A percentile compares a stretch with the other conserved stretches of the same genome.
These are phyloP conservation scores for Mythimna ferrago DNA, from an alignment of 2,888 invertebrate genomes.

Conservation along the genomic window DNA sequence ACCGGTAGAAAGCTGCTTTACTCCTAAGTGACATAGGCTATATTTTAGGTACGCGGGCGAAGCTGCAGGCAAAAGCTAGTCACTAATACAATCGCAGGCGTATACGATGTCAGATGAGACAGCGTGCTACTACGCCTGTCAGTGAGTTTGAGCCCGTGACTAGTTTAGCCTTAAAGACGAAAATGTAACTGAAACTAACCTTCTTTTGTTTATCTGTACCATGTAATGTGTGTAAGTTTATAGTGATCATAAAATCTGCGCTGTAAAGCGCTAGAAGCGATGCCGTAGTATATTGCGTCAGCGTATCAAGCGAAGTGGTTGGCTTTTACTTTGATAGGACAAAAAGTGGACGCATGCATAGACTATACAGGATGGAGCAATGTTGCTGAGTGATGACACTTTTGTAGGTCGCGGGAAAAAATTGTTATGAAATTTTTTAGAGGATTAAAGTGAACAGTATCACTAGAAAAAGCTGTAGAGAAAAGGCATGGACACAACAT, in stretches of 20 bases:
- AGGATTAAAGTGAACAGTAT: neutral
- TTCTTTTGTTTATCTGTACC: conserved; percentile 2
- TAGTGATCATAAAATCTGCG: conserved; percentile 57
- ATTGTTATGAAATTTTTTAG: neutral
- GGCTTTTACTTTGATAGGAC: conserved; percentile 44
- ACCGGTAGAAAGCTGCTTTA: too few relatives aligned
- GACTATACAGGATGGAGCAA: neutral
- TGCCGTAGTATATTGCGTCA: conserved; percentile 34
- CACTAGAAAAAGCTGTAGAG: neutral
- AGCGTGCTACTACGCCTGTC: too few relatives aligned
- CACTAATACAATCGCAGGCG: too few relatives aligned
- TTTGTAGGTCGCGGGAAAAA: neutral
- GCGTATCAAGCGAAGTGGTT: conserved; percentile 46
- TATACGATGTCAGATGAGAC: too few relatives aligned
- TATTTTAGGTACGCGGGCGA: too few relatives aligned
- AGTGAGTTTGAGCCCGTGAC: too few relatives aligned
- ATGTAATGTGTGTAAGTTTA: conserved; percentile 41
- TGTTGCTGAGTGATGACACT: conserved; percentile 28
- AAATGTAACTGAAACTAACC: neutral
- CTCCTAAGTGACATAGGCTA: too few relatives aligned
- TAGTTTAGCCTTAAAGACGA: too few relatives aligned
- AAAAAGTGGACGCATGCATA: conserved; percentile 37
- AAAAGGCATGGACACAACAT: neutral
- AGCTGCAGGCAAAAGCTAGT: too few relatives aligned
- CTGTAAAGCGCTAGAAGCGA: conserved; percentile 49